Evolutionary conservation across 2,888 invertebrate genomes (phyloP).

Genomic region (Monoplex corrugatus): DNA sequence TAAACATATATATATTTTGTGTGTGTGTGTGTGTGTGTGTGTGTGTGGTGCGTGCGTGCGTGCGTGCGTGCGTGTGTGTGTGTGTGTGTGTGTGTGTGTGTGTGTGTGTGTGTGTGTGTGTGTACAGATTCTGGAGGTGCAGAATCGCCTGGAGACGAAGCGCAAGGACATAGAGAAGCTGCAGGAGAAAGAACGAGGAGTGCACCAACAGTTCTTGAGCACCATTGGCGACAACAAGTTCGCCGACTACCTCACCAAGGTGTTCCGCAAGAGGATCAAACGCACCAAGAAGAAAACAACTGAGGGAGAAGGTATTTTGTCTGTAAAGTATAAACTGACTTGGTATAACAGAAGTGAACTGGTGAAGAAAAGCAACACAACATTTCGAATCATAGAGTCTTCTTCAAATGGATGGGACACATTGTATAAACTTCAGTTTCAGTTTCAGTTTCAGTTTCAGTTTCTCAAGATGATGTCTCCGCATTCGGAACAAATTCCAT

Average conservation of each 20-base stretch:
- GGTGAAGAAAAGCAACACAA: no score
- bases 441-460: no score
- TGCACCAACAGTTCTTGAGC: conserved; percentile 73
- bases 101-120: conserved; percentile 4
- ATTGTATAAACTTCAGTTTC: no score
- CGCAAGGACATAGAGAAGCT: conserved; percentile 81
- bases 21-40: not conserved
- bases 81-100: conserved; percentile 17
- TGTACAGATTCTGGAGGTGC: conserved; percentile 77
- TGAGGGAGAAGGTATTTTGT: conserved; percentile 80
- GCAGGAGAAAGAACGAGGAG: conserved; percentile 77
- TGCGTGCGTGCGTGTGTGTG: not conserved
- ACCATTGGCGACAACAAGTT: conserved; percentile 86
- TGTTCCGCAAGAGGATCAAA: conserved; percentile 92
- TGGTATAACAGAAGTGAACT: no score
- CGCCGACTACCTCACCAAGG: conserved; percentile 89
- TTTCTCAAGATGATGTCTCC: no score
- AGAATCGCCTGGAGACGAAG: conserved; percentile 78
- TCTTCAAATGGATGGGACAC: no score
- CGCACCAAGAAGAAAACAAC: conserved; percentile 87
- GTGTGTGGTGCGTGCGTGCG: not conserved
- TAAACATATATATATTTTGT: no score
- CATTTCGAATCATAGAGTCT: no score
- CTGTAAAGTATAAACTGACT: no score
- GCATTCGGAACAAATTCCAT: no score